phyloP scores from a whole-genome alignment of 2,113 vertebrate genomes.

The Naja naja region DNA sequence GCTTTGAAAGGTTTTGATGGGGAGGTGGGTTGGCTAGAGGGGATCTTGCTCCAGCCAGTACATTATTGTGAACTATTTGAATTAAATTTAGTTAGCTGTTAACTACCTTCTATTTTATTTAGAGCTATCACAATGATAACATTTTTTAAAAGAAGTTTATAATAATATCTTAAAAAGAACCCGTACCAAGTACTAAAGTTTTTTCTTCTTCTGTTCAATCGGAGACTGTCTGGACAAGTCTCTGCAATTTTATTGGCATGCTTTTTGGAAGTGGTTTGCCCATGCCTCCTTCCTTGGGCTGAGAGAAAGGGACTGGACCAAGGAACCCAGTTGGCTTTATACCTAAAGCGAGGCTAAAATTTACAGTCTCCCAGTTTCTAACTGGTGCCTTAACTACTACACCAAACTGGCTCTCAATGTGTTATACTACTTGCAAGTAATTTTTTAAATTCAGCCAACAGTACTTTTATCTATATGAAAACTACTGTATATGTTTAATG shows the following conservation, averaged over 20 bases:
- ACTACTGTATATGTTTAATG: neutral
- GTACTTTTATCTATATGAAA: neutral
- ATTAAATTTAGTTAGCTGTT: neutral
- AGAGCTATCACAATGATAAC: neutral
- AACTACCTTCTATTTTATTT: neutral
- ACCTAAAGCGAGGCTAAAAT: neutral
- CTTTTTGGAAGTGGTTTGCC: neutral
- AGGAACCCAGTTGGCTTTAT: neutral
- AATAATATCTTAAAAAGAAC: neutral
- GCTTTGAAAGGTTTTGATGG: neutral
- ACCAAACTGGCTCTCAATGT: neutral
- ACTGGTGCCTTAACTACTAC: neutral
- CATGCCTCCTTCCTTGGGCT: neutral
- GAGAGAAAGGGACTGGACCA: neutral
- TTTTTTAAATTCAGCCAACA: neutral
- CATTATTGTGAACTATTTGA: neutral
- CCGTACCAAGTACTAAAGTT: neutral
- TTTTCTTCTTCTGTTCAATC: neutral
- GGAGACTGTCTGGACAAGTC: neutral
- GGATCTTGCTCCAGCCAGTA: neutral
- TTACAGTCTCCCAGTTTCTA: too few species aligned
- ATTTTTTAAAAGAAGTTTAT: neutral
- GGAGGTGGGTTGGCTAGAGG: neutral
- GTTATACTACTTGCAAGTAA: neutral
- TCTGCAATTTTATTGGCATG: too few species aligned